phyloP scores from a whole-genome alignment of 2,797 vertebrate genomes.

The Poecile montanus region DNA sequence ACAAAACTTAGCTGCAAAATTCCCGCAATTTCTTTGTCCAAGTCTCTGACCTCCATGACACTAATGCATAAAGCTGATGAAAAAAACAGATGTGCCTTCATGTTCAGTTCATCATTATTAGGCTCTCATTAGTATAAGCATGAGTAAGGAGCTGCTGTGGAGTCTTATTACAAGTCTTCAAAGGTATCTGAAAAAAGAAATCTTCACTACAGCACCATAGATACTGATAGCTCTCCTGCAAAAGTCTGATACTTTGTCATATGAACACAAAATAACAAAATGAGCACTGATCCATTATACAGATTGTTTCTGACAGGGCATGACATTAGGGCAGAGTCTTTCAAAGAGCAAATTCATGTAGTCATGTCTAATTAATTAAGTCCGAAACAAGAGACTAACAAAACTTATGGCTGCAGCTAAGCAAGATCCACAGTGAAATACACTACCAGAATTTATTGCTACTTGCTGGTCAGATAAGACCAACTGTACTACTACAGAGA shows the following conservation, averaged over 20 bases:
- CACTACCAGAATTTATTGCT: not conserved
- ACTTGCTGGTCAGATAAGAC: not conserved
- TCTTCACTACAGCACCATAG: not conserved
- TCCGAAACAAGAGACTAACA: not conserved
- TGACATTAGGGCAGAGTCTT: not conserved
- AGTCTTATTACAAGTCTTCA: not conserved
- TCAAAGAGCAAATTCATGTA: conserved; percentile 14
- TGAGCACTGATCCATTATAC: not conserved
- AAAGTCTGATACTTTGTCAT: not conserved
- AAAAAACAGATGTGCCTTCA: not conserved
- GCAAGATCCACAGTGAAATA: not conserved
- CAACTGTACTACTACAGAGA: not conserved
- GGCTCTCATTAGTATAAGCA: not conserved
- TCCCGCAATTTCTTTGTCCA: not conserved
- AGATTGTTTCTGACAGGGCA: not conserved
- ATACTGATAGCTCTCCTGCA: not conserved
- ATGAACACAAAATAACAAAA: conserved; percentile 20
- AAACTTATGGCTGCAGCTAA: not conserved
- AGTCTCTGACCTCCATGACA: not conserved
- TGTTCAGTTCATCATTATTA: not conserved
- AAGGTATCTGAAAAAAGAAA: not conserved
- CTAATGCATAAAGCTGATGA: not conserved
- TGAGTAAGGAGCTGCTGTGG: not conserved
- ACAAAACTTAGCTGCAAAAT: not conserved
- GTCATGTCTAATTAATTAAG: conserved; percentile 13